Percentiles rank a stretch among this genome's conserved stretches.
Evolutionary conservation across 2,888 invertebrate genomes (phyloP).

Genomic region (Cheilosia vulpina): DNA sequence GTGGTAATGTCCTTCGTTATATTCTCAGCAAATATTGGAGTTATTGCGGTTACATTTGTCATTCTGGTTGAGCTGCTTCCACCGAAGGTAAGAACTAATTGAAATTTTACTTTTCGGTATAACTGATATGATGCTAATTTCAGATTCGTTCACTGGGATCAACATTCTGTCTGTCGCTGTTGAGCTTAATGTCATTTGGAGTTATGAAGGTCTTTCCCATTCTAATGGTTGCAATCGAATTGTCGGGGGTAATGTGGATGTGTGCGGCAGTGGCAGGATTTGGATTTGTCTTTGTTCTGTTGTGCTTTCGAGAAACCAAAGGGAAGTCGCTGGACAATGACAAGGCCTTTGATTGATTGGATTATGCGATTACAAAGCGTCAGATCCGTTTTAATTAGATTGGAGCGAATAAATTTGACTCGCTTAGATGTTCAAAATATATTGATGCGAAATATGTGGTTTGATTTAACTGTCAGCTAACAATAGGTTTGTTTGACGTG

Average conservation of each 20-base stretch:
- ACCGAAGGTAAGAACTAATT: slow-evolving; percentile 77
- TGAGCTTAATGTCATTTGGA: slow-evolving; percentile 79
- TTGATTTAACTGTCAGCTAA: too few relatives aligned
- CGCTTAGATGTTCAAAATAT: background rate
- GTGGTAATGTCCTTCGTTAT: slow-evolving; percentile 79
- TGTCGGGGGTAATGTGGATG: slow-evolving; percentile 81
- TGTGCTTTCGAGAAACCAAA: slow-evolving; percentile 81
- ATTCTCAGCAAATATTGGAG: slow-evolving; percentile 80
- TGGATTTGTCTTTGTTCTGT: slow-evolving; percentile 79
- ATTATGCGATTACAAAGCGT: background rate
- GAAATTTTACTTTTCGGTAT: background rate
- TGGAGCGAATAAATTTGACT: background rate
- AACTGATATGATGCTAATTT: slow-evolving; percentile 34
- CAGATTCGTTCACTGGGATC: slow-evolving; percentile 80
- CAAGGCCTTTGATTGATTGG: slow-evolving; percentile 47
- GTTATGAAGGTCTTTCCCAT: slow-evolving; percentile 80
- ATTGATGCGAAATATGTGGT: too few relatives aligned
- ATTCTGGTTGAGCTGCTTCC: slow-evolving; percentile 81
- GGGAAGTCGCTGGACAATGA: slow-evolving; percentile 80
- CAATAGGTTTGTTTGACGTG: too few relatives aligned
- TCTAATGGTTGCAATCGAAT: slow-evolving; percentile 77
- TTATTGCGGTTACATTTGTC: slow-evolving; percentile 80
- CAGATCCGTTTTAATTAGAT: background rate
- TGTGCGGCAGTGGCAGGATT: slow-evolving; percentile 78
- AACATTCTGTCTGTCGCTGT: slow-evolving; percentile 77